Conservation (phyloP, 2,797 vertebrate species). For the Malacoctenus gilli region DNA sequence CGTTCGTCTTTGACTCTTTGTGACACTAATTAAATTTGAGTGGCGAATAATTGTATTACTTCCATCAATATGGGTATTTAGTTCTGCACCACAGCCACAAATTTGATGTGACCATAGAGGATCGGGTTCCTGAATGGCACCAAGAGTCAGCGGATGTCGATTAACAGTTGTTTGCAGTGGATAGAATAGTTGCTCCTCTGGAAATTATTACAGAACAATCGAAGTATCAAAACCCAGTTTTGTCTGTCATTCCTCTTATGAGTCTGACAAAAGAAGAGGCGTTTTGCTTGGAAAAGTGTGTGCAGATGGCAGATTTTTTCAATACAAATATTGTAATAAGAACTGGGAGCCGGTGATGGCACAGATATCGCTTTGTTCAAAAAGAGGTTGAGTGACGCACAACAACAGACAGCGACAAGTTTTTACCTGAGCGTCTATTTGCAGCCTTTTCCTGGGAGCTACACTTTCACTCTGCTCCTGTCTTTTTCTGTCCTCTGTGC, state of each 20-base stretch:
- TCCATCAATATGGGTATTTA: constrained; percentile 60
- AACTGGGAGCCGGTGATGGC: constrained; percentile 18
- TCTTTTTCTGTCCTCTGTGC: constrained; percentile 55
- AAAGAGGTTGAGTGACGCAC: constrained; percentile 30
- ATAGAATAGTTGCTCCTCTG: too few relatives aligned
- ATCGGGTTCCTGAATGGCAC: constrained; percentile 45
- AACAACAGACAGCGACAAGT: constrained; percentile 39
- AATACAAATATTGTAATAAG: too few relatives aligned
- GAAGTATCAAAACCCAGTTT: too few relatives aligned
- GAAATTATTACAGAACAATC: too few relatives aligned
- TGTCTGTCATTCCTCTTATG: neutral
- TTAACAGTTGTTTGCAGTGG: constrained; percentile 32
- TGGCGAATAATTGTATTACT: constrained; percentile 67
- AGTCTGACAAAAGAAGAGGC: neutral
- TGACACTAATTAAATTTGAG: constrained; percentile 70
- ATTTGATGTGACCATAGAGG: constrained; percentile 54
- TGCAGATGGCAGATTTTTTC: neutral
- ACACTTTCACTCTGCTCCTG: constrained; percentile 43
- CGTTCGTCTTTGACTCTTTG: constrained; percentile 46
- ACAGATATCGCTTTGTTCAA: constrained; percentile 3
- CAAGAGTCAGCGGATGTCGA: constrained; percentile 52
- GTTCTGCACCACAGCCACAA: constrained; percentile 52
- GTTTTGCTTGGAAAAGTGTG: neutral
- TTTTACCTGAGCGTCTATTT: constrained; percentile 63
- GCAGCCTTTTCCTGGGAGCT: constrained; percentile 46